Base-by-base conservation (phyloP, 2,888 invertebrate genomes). In the Drosophila infuscata region DNA sequence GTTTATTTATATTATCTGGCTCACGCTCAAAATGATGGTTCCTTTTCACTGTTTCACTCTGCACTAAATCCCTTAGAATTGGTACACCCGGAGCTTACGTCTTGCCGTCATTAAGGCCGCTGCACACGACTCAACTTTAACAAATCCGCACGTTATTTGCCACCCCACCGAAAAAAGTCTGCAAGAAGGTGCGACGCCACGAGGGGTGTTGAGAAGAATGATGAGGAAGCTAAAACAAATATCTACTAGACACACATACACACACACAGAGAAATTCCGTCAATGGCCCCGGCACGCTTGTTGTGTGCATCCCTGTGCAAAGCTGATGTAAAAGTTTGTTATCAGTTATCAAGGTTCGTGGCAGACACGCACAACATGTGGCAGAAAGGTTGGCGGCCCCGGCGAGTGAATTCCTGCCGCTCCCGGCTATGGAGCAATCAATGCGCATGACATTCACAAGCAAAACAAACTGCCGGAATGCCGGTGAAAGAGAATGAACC, bases 321-420 rank as follows among this genome's bases (percentile, higher is more conserved):
- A 83, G 74, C 79, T 79, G 81, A 74, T 81, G 69, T 62, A 69
- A 73, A 81, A 86, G 79, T 86, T 90, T 88, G 86, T 91, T 91
- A 91, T 91, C 88, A 91, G 90, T 87, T 88, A 88, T 86, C 81
- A 86, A 86, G 81, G 78, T 77, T 88, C 65, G 81, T 58, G 74
- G 71, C 76, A 81, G 76, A 71, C 74, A 80, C 88, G 80, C 86
- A 85, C 89, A 90, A 88, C 89, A 87, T 89, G 90, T 90, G 83
- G 87, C 81, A 81, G 82, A 81, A 80, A 87, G 88, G 88, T 83
- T 84, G 84, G 72, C 70, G 76, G 69, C 69, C 74, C 49, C 74
- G 35, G 25, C 25, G 52, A 57, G 43, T 52, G 54, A 62, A 70
- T 78, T 78, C 74, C 78, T 78, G 68, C 76, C 72, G 75, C 83